Evolutionary conservation across 1,140 invertebrate genomes (phyloP), one percentile per base, ranked within the genome.

Genomic region (Centruroides vittatus): DNA sequence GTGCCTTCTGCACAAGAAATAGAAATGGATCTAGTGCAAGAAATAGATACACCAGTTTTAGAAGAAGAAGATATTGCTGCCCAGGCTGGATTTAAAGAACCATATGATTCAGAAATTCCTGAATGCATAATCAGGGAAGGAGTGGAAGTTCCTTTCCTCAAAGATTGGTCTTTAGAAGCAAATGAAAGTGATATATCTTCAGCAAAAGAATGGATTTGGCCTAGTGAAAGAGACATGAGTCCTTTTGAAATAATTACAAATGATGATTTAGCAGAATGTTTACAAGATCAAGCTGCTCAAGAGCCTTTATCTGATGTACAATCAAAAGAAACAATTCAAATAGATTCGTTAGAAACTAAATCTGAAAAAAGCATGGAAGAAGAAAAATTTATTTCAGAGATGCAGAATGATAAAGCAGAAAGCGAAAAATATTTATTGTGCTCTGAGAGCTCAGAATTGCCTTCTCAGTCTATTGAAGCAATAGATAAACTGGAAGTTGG

Each of bases 1-100:
- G 84, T 94, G 11, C 84, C 88, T 7, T 91, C 89, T 10, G 76
- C 74, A 9, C 62, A 64, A 59, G 62, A 61, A 67, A 72, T 77
- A 65, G 79, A 81, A 68, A 64, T 77, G 13, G 78, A 79, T 62
- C 70, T 70, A 59, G 61, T 9, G 35, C 63, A 65, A 23, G 66
- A 69, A 47, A 48, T 58, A 56, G 67, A 68, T 60, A 68, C 61
- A 35, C 66, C 65, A 23, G 65, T 67, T 46, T 53, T 65, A 46
- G 70, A 72, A 4, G 71, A 72, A 36, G 78, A 79, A 58, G 74
- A 75, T 6, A 66, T 73, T 0, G 75, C 62, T 46, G 35, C 60
- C 9, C 57, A 67, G 12, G 60, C 52, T 49, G 48, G 70, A 51
- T 67, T 77, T 60, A 73, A 76, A 68, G 79, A 80, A 68, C 76